Base-by-base conservation (phyloP, 2,113 vertebrate genomes). In the Vireo altiloquus region DNA sequence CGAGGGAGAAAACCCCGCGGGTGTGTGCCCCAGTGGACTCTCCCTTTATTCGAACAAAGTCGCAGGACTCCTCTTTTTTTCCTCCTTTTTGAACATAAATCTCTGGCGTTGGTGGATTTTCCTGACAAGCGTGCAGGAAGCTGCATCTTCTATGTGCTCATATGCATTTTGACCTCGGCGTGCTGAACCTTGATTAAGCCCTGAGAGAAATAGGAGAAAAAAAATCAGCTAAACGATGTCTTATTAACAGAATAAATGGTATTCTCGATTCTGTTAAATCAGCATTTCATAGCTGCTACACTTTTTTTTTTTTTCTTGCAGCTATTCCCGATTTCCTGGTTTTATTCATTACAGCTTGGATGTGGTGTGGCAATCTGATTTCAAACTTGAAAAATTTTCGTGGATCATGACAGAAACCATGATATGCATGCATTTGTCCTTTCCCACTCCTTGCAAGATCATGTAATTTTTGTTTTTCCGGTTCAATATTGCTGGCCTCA, bases 81-180 rank as follows among this genome's bases (percentile, higher is more conserved):
- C n/a, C 37, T 44, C 46, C 13, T 15, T 52, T 52, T 44, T 52
- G 25, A 24, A 30, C 16, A 35, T 42, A 35, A 50, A 7, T 30
- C 30, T 52, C 25, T 82, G 54, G 37, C 2, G 2, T 35, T 44
- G 24, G 11, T 59, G 37, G 37, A 13, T 35, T 44, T 82, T 52
- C 31, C 16, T 13, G 27, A 21, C 4, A 6, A 8, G 28, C 5
- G 0, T 2, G 7, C 40, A 40, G 30, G n/a, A 35, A 15, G 13
- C 12, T 27, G 3, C 7, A 15, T 20, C 7, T 61, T 46, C 3
- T 19, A 0, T 14, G 13, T 42, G 35, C 23, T 63, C 8, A 2
- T 33, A 15, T 19, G 11, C 15, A 7, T 60, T 13, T 14, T 53
- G 15, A 25, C 17, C 6, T 1, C 0, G 4, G 72, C 3, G 0